Percentiles rank a stretch among this genome's conserved stretches.
phyloP scores from a whole-genome alignment of 2,888 invertebrate species.

The Apodemia hepburni region DNA sequence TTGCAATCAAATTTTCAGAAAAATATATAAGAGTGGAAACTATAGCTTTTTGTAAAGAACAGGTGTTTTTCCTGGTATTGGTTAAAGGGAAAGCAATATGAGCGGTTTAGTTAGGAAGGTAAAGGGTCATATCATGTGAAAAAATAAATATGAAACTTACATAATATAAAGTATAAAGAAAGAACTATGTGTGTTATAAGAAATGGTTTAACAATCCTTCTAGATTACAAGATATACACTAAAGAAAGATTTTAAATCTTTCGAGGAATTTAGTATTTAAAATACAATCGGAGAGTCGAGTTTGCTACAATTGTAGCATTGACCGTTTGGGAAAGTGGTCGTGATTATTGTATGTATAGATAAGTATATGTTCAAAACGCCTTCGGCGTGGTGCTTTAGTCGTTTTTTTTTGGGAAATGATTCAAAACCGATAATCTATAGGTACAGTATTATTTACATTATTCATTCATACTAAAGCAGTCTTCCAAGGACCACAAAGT shows the following conservation, averaged over 20 bases:
- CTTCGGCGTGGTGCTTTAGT: slow-evolving; percentile 70
- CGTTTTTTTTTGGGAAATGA: slow-evolving; percentile 59
- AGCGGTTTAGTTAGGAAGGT: slow-evolving; percentile 53
- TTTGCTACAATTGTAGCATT: slow-evolving; percentile 25
- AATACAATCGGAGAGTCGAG: slow-evolving; percentile 48
- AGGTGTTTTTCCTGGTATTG: slow-evolving; percentile 41
- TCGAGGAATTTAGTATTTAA: slow-evolving; percentile 67
- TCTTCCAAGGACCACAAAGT: slow-evolving; percentile 63
- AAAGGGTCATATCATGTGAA: slow-evolving; percentile 75
- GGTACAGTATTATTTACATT: slow-evolving; percentile 63
- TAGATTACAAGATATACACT: slow-evolving; percentile 58
- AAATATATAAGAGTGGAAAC: slow-evolving; percentile 31
- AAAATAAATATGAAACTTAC: slow-evolving; percentile 57
- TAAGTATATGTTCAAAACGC: slow-evolving; percentile 52
- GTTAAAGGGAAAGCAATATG: slow-evolving; percentile 64
- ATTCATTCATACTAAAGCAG: slow-evolving; percentile 60
- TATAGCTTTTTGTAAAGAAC: slow-evolving; percentile 36
- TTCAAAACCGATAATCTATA: slow-evolving; percentile 48
- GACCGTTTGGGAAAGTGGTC: slow-evolving; percentile 36
- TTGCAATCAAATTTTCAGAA: slow-evolving; percentile 56
- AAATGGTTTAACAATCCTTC: slow-evolving; percentile 61
- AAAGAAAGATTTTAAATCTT: slow-evolving; percentile 72
- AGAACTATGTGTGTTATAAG: slow-evolving; percentile 62
- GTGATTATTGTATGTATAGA: slow-evolving; percentile 38
- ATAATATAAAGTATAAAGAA: slow-evolving; percentile 57